These are phyloP conservation scores for Aricia artaxerxes DNA, from an alignment of 2,888 invertebrate species.

Conservation along the genomic window DNA sequence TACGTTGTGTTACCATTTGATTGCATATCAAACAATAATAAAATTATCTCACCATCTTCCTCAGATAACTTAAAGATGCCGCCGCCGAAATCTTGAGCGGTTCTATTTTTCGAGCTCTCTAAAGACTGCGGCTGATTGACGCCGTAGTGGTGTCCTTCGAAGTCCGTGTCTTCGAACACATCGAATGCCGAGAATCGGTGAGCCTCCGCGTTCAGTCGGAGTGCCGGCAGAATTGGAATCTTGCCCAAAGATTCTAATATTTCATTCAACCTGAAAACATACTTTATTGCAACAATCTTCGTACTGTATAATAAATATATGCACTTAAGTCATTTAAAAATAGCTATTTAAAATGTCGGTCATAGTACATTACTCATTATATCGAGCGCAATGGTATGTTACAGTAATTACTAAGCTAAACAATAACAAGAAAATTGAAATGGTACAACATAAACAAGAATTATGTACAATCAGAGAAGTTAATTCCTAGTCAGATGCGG, in stretches of 20 bases:
- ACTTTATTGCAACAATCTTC: not conserved
- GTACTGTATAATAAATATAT: not conserved
- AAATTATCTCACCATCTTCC: constrained; percentile 64
- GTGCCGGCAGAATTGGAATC: constrained; percentile 90
- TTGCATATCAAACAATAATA: too few species aligned
- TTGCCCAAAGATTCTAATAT: constrained; percentile 88
- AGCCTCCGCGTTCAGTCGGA: constrained; percentile 84
- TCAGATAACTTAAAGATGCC: constrained; percentile 72
- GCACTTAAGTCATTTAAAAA: constrained; percentile 1
- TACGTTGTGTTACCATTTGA: too few species aligned
- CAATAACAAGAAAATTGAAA: not conserved
- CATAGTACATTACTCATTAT: not conserved
- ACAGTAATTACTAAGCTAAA: not conserved
- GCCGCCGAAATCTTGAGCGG: constrained; percentile 66
- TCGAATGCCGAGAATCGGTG: constrained; percentile 83
- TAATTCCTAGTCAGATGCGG: too few species aligned
- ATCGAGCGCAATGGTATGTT: not conserved
- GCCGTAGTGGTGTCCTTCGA: constrained; percentile 67
- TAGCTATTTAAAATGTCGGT: not conserved
- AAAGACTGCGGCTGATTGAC: constrained; percentile 58
- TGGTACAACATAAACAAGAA: not conserved
- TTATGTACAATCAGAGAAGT: not conserved
- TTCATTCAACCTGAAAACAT: constrained; percentile 81
- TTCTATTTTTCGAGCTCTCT: constrained; percentile 63
- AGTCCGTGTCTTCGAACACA: constrained; percentile 78